These are phyloP conservation scores for Ommatoiulus sabulosus DNA, from an alignment of 2,888 invertebrate genomes.

Conservation along the genomic window DNA sequence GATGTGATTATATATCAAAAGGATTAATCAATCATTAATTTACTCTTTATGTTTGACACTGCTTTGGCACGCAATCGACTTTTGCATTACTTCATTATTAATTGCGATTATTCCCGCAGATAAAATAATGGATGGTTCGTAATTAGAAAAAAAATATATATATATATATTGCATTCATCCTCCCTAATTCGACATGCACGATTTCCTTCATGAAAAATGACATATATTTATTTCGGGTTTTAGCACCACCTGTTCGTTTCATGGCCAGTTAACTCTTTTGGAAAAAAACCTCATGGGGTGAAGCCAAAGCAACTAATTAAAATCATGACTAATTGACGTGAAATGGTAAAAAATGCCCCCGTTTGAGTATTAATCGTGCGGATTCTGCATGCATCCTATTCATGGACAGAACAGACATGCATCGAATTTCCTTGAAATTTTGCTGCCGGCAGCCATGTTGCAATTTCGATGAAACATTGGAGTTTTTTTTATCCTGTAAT, in stretches of 20 bases:
- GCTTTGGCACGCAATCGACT: slow-evolving; percentile 24
- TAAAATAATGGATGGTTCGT: slow-evolving; percentile 22
- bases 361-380: neutral
- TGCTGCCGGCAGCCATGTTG: no score
- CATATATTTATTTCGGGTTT: slow-evolving; percentile 23
- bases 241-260: slow-evolving; percentile 11
- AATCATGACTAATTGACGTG: slow-evolving; percentile 27
- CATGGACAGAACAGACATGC: no score
- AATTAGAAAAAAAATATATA: neutral
- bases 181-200: slow-evolving; percentile 10
- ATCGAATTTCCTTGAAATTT: no score
- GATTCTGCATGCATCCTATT: neutral
- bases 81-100: slow-evolving; percentile 18
- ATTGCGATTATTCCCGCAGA: slow-evolving; percentile 18
- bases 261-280: no score
- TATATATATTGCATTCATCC: no score
- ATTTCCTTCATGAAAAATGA: neutral
- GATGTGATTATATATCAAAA: slow-evolving; percentile 34
- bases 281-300: slow-evolving; percentile 25
- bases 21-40: slow-evolving; percentile 34
- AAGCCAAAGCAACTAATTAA: slow-evolving; percentile 34
- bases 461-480: no score
- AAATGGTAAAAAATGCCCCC: slow-evolving; percentile 26
- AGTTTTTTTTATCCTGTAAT: no score
- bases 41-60: slow-evolving; percentile 34